A percentile compares a stretch with the other conserved stretches of the same genome.
phyloP scores from a whole-genome alignment of 2,888 invertebrate genomes.

The Trilocha varians region DNA sequence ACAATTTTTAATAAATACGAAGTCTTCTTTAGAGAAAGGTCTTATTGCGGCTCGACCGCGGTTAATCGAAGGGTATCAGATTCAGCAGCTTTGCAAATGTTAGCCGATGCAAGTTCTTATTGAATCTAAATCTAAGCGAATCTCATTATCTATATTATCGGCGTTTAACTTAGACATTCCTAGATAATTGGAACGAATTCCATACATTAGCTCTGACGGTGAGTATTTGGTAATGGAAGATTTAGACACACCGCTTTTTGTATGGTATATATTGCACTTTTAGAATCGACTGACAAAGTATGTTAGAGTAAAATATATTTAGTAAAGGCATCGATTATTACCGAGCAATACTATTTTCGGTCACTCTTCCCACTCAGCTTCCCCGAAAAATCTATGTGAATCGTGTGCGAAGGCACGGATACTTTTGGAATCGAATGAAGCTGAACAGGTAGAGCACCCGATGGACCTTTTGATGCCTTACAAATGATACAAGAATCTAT shows the following conservation, averaged over 20 bases:
- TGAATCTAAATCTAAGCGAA: slow-evolving; percentile 5
- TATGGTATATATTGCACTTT: slow-evolving; percentile 11
- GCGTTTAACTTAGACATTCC: no score
- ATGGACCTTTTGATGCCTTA: slow-evolving; percentile 15
- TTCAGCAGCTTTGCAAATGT: slow-evolving; percentile 7
- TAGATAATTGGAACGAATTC: slow-evolving; percentile 10
- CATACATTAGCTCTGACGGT: slow-evolving; percentile 14
- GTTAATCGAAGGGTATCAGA: slow-evolving; percentile 9
- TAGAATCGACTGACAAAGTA: slow-evolving; percentile 10
- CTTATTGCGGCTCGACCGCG: slow-evolving; percentile 8
- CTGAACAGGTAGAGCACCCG: slow-evolving; percentile 13
- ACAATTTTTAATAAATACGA: slow-evolving; percentile 12
- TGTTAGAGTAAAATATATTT: slow-evolving; percentile 17
- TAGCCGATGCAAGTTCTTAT: slow-evolving; percentile 4
- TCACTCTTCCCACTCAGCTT: slow-evolving; percentile 23
- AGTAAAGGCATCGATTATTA: slow-evolving; percentile 20
- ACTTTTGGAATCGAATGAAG: slow-evolving; percentile 17
- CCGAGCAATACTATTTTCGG: slow-evolving; percentile 18
- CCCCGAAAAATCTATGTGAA: slow-evolving; percentile 21
- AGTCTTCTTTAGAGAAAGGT: slow-evolving; percentile 11
- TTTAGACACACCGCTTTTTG: slow-evolving; percentile 14
- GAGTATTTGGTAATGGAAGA: slow-evolving; percentile 11
- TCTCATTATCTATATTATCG: background rate
- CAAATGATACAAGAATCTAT: slow-evolving; percentile 17
- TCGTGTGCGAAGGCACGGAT: slow-evolving; percentile 18